Conservation (phyloP, 92 coral and sea anemone species). For the Umimayanthus kanabou region DNA sequence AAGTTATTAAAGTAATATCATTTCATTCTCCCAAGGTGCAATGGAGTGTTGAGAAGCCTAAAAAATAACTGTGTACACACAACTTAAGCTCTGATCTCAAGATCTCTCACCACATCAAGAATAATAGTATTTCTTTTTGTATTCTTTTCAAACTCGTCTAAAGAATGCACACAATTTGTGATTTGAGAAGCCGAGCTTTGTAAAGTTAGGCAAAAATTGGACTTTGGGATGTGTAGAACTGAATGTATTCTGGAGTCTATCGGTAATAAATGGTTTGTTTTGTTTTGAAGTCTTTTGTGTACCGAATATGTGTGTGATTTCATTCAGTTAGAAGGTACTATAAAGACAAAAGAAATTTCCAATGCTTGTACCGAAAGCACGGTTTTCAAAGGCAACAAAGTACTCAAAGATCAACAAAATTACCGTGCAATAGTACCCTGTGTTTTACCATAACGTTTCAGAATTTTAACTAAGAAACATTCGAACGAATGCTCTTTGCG, state of each 20-base stretch:
- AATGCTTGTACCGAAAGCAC: background rate
- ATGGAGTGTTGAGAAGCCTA: constrained; percentile 60
- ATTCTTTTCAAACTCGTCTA: background rate
- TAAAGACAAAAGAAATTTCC: constrained; percentile 6
- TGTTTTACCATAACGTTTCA: background rate
- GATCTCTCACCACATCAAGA: background rate
- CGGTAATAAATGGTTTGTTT: constrained; percentile 12
- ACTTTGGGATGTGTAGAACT: background rate
- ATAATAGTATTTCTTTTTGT: background rate
- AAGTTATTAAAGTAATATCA: constrained; percentile 79
- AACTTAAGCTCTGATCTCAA: constrained; percentile 13
- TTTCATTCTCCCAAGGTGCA: constrained; percentile 60
- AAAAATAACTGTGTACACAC: constrained; percentile 25
- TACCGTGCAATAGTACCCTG: background rate
- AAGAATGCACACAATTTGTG: background rate
- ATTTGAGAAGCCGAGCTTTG: background rate
- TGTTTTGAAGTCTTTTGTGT: constrained; percentile 31
- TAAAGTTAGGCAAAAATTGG: background rate
- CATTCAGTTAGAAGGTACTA: background rate
- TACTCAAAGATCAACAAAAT: background rate
- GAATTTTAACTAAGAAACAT: background rate
- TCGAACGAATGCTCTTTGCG: background rate
- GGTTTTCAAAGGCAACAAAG: background rate
- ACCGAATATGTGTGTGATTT: background rate
- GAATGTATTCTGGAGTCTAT: background rate